Evolutionary conservation across 2,888 invertebrate genomes (phyloP), one percentile per base, ranked within the genome.

Genomic region (Scaptomyza cyrtandrae): DNA sequence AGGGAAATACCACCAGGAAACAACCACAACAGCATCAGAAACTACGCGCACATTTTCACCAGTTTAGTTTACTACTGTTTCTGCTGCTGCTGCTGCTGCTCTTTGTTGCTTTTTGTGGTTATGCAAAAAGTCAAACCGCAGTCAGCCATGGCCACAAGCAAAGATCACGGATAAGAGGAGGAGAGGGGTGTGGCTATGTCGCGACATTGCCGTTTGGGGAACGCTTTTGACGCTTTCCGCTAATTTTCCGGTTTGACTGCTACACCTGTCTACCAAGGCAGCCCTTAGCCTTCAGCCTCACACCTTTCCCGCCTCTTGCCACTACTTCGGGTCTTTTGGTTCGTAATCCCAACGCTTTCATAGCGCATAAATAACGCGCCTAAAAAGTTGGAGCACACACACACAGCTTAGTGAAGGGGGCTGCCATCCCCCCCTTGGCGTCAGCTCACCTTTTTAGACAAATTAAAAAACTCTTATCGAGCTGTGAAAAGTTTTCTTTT

Each of bases 201-300:
- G 80, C 78, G 86, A 82, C 88, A 84, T 69, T 73, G 76, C 84
- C 75, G 87, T 86, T 86, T 79, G 87, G 88, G 87, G 85, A 87
- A 74, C 85, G 75, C 82, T 84, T 86, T 86, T 86, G 87, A 84
- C 84, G 88, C 88, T 88, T 86, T 81, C 85, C 85, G 88, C 85
- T 88, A 86, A 86, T 86, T 88, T 86, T 86, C 88, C 88, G 85
- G 86, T 72, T 84, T 88, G 88, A 69, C 78, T 78, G 85, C 65
- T 76, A 82, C 81, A 80, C 77, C 86, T 78, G 81, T 80, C 84
- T 76, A 68, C 80, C 65, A 59, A 59, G 58, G 37, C 69, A 59
- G 53, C 58, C 63, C 39, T 39, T 37, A 37, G n/a, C 6, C n/a
- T 62, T 53, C 49, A 55, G 55, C 44, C 50, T 24, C 35, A 29